These are phyloP conservation scores for Leuciscus waleckii DNA, from an alignment of 2,797 vertebrate genomes.

Conservation along the genomic window DNA sequence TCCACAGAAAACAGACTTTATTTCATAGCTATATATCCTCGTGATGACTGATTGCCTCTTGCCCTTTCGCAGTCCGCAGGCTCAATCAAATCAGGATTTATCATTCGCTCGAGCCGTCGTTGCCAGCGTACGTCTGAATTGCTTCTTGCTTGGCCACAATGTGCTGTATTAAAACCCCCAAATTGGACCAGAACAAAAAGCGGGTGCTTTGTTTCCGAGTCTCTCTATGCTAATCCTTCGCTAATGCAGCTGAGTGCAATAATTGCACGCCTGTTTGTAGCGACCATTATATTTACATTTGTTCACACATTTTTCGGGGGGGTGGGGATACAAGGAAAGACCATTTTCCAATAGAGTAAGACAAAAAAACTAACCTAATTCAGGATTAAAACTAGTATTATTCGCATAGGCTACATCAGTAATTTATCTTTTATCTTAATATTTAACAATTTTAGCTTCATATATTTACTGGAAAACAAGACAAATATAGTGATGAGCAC, in stretches of 20 bases:
- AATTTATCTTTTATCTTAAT: neutral
- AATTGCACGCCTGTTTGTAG: constrained; percentile 33
- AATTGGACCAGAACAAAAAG: constrained; percentile 52
- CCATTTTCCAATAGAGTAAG: neutral
- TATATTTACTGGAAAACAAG: neutral
- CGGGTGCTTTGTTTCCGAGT: constrained; percentile 29
- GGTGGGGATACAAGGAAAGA: neutral
- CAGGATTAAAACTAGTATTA: neutral
- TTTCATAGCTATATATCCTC: constrained; percentile 64
- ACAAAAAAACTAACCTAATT: neutral
- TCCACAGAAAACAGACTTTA: constrained; percentile 61
- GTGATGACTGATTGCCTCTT: constrained; percentile 69
- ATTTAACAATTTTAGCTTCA: neutral
- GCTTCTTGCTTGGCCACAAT: constrained; percentile 54
- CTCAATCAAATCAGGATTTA: constrained; percentile 70
- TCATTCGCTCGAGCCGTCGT: constrained; percentile 63
- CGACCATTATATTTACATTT: too few relatives aligned
- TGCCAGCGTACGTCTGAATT: constrained; percentile 51
- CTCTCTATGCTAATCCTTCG: constrained; percentile 40
- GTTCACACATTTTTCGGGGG: neutral
- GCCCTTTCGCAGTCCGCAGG: constrained; percentile 62
- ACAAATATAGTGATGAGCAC: too few relatives aligned
- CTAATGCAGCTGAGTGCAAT: constrained; percentile 45
- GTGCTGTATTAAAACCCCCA: constrained; percentile 45
- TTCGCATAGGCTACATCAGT: neutral